Evolutionary conservation across 2,888 invertebrate species (phyloP), one percentile per base, ranked within the genome.

Genomic region (Temnothorax unifasciatus): DNA sequence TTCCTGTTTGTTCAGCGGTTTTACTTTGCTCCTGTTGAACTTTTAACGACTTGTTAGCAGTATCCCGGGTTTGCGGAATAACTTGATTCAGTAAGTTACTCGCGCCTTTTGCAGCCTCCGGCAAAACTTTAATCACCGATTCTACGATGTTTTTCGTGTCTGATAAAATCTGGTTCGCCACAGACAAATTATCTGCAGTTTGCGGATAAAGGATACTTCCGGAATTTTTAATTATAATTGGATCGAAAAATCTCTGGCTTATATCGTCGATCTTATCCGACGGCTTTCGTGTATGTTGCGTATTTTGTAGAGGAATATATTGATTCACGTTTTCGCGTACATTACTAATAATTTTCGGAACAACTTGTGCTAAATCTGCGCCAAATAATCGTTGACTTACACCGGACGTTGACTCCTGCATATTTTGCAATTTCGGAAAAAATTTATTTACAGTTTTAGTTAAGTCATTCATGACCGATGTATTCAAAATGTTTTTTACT

Each of bases 311-410:
- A 6, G 9, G n/a, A 2, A n/a, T 44, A 59, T n/a, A 1, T 8
- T n/a, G 59, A 59, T 59, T 59, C 13, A 11, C 29, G 2, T 57
- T 59, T 25, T 21, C 2, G 5, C 29, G 29, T n/a, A 15, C 25
- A 44, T 59, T 13, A 13, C 25, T 74, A 11, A 44, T 59, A 41
- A 61, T 15, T 6, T 74, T 74, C 1, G 59, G 44, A 29, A 59
- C 18, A 59, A 9, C 29, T 44, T 29, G 41, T 59, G 29, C 29
- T 74, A 61, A 18, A 59, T 59, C 44, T 18, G 29, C 13, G n/a
- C n/a, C 61, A 8, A 59, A 38, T 18, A 64, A 47, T 47, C 44
- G 66, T 25, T 50, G 66, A 76, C 25, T 66, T 38, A 50, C 25
- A 25, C 18, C 50, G 13, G 25, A 18, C 18, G 64, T 15, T 11